Evolutionary conservation across 2,888 invertebrate genomes (phyloP).

Genomic region (Diplolepis rosae): DNA sequence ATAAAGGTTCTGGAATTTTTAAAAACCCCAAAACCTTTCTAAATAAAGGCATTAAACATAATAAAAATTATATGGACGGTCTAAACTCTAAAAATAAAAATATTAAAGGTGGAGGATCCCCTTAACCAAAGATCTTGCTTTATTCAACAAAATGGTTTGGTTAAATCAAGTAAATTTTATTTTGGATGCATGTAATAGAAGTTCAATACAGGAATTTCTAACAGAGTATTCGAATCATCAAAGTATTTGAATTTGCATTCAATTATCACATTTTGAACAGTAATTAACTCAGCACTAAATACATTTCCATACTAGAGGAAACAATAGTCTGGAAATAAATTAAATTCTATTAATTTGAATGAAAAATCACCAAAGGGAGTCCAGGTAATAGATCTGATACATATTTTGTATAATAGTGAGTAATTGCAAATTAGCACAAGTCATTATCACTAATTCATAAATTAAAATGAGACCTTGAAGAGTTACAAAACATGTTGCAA

Average conservation of each 20-base stretch:
- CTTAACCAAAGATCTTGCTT: too few relatives aligned
- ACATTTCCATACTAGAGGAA: background rate
- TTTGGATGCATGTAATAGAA: too few relatives aligned
- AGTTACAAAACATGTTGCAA: slow-evolving; percentile 20
- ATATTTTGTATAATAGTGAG: background rate
- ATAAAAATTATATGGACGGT: too few relatives aligned
- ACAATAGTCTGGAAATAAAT: background rate
- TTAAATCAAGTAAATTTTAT: too few relatives aligned
- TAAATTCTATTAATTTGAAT: background rate
- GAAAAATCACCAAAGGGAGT: background rate
- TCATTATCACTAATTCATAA: background rate
- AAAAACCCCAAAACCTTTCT: too few relatives aligned
- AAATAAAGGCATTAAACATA: too few relatives aligned
- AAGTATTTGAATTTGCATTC: background rate
- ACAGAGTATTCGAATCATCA: background rate
- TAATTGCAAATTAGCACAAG: background rate
- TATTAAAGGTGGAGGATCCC: too few relatives aligned
- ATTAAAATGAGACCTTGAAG: slow-evolving; percentile 8
- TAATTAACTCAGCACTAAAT: background rate
- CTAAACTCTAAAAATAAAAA: too few relatives aligned
- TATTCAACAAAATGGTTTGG: too few relatives aligned
- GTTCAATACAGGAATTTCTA: too few relatives aligned
- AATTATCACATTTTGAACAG: background rate
- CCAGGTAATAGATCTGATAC: background rate
- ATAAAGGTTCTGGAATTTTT: too few relatives aligned